A percentile compares a stretch with the other conserved stretches of the same genome.
Evolutionary conservation across 2,113 vertebrate genomes (phyloP).

Genomic region (Micromys minutus): DNA sequence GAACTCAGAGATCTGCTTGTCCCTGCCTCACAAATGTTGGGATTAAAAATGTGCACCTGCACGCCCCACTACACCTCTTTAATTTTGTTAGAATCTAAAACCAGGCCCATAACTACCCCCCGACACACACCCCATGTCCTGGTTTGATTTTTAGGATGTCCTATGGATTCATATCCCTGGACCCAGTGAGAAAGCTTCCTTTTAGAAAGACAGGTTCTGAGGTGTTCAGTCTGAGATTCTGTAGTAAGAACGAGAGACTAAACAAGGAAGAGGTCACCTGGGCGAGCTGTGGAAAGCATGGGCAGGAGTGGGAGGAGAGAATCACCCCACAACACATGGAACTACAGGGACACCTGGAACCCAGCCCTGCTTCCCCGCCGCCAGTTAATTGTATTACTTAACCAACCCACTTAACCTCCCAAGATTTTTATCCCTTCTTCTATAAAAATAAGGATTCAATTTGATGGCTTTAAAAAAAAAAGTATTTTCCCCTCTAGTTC

Average conservation of each 20-base stretch:
- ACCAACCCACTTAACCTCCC: slow-evolving; percentile 52
- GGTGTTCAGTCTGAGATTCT: not conserved
- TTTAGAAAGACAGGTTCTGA: not conserved
- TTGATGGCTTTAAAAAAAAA: slow-evolving; percentile 60
- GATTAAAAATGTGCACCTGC: not conserved
- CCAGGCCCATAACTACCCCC: not conserved
- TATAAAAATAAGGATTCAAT: slow-evolving; percentile 55
- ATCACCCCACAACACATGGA: rapidly evolving
- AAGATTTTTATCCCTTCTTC: slow-evolving; percentile 41
- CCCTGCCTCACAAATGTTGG: not conserved
- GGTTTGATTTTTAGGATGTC: not conserved
- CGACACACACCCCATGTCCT: no score
- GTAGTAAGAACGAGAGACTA: not conserved
- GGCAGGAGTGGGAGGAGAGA: not conserved
- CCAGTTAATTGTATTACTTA: not conserved
- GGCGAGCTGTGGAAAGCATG: not conserved
- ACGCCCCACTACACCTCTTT: not conserved
- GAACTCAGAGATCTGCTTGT: not conserved
- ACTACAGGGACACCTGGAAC: not conserved
- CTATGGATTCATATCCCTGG: no score
- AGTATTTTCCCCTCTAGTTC: slow-evolving; percentile 27
- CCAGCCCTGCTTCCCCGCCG: not conserved
- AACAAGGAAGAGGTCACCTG: not conserved
- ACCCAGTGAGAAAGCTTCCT: not conserved
- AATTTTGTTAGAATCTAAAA: not conserved